Evolutionary conservation across 2,113 vertebrate genomes (phyloP), one percentile per base, ranked within the genome.

Genomic region (Ranitomeya imitator): DNA sequence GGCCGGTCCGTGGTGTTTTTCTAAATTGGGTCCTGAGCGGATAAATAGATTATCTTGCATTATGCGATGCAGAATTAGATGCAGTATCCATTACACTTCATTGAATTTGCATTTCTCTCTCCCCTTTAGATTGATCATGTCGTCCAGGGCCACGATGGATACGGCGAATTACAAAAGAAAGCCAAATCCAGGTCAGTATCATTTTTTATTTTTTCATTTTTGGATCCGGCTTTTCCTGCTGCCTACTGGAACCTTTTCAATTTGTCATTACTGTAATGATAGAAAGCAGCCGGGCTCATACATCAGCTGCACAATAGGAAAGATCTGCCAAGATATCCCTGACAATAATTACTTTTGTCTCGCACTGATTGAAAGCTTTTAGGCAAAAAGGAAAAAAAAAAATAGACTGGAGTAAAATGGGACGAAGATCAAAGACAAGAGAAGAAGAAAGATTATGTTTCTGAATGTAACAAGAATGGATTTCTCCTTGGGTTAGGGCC

Each of bases 111-210:
- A 81, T 60, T 82, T 84, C 89, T 61, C 90, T 87, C 81, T 69
- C 21, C 80, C 86, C 94, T 92, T 93, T 92, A 99, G 98, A 95
- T 99, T 78, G 97, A 99, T 74, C 97, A 99, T 19, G 54, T 99
- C 90, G 95, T 99, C 37, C 95, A 92, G 82, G 95, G 97, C 88
- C 98, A 99, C 2, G 90, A 93, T 2, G 95, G 97, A 69, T 98
- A 95, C 92, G 80, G 93, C 0, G 96, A 97, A 91, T 92, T 99
- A 51, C 94, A 97, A 90, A 93, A 95, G 61, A 94, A 93, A 92
- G 95, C 95, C 9, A 90, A 92, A 85, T 93, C 93, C 90, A 97
- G 96, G 98, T 99, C 91, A 91, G 7, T 90, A 8, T 60, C 87
- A 65, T 57, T 89, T 85, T 9, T 88, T 89, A 14, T 80, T 14